Percentiles rank a stretch among this genome's conserved stretches.
phyloP scores from a whole-genome alignment of 2,888 invertebrate species.

The Ectropis crepuscularia region DNA sequence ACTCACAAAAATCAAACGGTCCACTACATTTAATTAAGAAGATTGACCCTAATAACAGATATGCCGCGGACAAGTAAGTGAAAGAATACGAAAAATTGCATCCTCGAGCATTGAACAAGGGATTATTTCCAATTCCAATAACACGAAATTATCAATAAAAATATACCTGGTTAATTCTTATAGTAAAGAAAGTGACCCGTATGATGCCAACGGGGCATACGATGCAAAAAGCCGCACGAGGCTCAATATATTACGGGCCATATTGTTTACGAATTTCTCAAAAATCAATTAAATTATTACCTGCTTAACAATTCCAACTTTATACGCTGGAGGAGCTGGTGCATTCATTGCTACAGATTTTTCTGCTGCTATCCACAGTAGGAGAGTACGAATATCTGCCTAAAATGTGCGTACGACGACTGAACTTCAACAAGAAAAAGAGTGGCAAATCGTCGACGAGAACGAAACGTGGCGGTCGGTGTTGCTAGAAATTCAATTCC shows the following conservation, averaged over 20 bases:
- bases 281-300: slow-evolving; percentile 61
- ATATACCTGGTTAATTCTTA: slow-evolving; percentile 12
- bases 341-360: slow-evolving; percentile 73
- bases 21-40: slow-evolving; percentile 3
- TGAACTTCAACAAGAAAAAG: slow-evolving; percentile 66
- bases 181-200: slow-evolving; percentile 28
- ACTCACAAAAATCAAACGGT: background rate
- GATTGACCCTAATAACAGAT: slow-evolving; percentile 12
- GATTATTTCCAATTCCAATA: slow-evolving; percentile 6
- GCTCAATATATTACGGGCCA: slow-evolving; percentile 45
- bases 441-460: slow-evolving; percentile 49
- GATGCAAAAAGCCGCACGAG: slow-evolving; percentile 68
- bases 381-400: slow-evolving; percentile 50
- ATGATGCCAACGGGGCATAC: slow-evolving; percentile 79
- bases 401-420: slow-evolving; percentile 61
- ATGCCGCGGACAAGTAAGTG: background rate
- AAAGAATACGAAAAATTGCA: background rate
- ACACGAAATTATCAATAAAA: background rate
- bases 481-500: slow-evolving; percentile 62
- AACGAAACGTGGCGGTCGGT: slow-evolving; percentile 82
- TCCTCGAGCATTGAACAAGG: background rate
- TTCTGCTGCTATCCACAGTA: slow-evolving; percentile 52
- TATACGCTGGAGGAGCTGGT: slow-evolving; percentile 71
- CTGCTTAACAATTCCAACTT: slow-evolving; percentile 79
- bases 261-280: slow-evolving; percentile 45